These are phyloP conservation scores for Drosophila takahashii DNA, from an alignment of 1,140 invertebrate genomes.

Conservation along the genomic window DNA sequence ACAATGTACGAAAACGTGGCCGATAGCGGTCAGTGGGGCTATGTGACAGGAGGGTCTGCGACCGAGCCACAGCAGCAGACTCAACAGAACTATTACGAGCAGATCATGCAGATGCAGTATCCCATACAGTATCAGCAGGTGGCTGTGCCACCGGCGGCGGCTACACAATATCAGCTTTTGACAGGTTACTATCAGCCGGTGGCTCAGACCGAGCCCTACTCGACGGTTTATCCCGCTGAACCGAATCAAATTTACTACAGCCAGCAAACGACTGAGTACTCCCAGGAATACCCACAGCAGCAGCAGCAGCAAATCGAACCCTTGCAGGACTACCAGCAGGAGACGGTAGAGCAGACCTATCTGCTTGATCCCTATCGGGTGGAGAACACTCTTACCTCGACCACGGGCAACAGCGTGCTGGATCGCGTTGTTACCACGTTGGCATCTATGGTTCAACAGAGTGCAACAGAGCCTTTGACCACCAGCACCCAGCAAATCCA, in stretches of 20 bases:
- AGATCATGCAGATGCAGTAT: conserved; percentile 81
- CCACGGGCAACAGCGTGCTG: conserved; percentile 69
- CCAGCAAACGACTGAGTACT: conserved; percentile 52
- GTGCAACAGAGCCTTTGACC: conserved; percentile 53
- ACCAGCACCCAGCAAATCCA: conserved; percentile 71
- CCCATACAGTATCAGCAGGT: conserved; percentile 77
- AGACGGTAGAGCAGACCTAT: conserved; percentile 55
- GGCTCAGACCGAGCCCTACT: conserved; percentile 46
- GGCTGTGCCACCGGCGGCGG: conserved; percentile 53
- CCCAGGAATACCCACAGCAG: conserved; percentile 54
- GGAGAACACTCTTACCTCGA: conserved; percentile 37
- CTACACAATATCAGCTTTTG: conserved; percentile 70
- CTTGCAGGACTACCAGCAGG: conserved; percentile 40
- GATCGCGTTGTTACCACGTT: conserved; percentile 76
- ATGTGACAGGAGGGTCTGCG: conserved; percentile 35
- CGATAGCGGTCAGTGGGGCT: conserved; percentile 79
- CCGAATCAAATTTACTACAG: conserved; percentile 62
- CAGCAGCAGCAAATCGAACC: conserved; percentile 20
- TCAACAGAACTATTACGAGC: conserved; percentile 73
- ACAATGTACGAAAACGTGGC: conserved; percentile 81
- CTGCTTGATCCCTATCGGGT: conserved; percentile 52
- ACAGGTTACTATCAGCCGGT: conserved; percentile 72
- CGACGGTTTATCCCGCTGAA: conserved; percentile 63
- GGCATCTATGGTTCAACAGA: conserved; percentile 75
- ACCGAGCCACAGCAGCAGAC: conserved; percentile 21